Evolutionary conservation across 2,113 vertebrate genomes (phyloP).

Genomic region (Cephalopholis sonnerati): DNA sequence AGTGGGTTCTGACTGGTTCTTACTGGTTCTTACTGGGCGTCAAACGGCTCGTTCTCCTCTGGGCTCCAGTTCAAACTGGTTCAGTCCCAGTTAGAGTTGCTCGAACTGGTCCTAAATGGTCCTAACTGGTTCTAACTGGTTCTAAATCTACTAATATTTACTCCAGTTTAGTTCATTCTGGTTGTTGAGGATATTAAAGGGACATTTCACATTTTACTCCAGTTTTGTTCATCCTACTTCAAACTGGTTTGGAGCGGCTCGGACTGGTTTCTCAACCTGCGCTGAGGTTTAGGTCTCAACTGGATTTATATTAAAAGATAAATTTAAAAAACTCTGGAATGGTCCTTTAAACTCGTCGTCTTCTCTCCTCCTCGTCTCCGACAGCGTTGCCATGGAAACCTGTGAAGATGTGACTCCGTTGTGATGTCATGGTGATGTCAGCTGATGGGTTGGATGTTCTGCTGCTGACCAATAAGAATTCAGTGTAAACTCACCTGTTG

Average conservation of each 20-base stretch:
- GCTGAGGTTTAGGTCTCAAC: no score
- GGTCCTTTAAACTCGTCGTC: not conserved
- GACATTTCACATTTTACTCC: no score
- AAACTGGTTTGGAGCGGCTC: no score
- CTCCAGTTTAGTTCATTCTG: no score
- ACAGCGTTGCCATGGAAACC: constrained; percentile 13
- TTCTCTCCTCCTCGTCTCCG: not conserved
- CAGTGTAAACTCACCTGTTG: constrained; percentile 38
- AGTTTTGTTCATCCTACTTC: no score
- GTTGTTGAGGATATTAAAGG: no score
- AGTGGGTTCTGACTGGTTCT: not conserved
- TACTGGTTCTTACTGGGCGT: not conserved
- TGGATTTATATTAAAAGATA: no score
- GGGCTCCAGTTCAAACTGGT: not conserved
- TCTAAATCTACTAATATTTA: no score
- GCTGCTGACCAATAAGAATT: constrained; percentile 9
- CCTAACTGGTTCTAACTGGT: no score
- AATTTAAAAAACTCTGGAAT: no score
- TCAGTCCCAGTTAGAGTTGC: not conserved
- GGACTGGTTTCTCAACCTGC: no score
- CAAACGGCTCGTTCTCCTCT: no score
- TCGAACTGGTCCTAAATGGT: not conserved
- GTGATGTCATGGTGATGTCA: constrained; percentile 24
- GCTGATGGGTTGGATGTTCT: constrained; percentile 24
- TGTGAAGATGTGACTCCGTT: not conserved